Conservation (phyloP, 2,797 vertebrate species). For the Corythornis leucogaster region DNA sequence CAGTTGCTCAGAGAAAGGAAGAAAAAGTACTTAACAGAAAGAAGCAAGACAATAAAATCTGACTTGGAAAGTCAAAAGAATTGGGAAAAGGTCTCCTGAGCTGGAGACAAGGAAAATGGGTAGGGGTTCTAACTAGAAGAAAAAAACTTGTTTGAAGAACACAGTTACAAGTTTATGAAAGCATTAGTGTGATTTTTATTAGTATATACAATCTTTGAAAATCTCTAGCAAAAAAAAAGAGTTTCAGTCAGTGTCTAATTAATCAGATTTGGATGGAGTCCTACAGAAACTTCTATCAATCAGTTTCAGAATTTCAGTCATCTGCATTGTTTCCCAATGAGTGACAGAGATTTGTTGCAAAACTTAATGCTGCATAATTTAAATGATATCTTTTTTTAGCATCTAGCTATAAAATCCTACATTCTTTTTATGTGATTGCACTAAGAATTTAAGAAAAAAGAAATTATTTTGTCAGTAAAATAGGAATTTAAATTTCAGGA, state of each 20-base stretch:
- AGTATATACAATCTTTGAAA: neutral
- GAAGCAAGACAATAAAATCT: neutral
- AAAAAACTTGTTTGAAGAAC: neutral
- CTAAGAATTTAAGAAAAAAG: neutral
- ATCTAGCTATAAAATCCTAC: neutral
- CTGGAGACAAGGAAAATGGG: neutral
- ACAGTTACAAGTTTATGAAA: neutral
- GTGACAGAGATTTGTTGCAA: neutral
- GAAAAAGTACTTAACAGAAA: neutral
- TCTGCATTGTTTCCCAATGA: neutral
- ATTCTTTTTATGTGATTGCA: neutral
- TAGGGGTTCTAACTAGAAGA: neutral
- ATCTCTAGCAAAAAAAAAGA: neutral
- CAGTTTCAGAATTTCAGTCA: neutral
- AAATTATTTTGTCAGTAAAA: neutral
- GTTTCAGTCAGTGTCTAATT: neutral
- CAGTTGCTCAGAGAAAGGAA: neutral
- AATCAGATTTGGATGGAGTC: neutral
- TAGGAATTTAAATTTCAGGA: neutral
- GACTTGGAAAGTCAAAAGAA: neutral
- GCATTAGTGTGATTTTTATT: neutral
- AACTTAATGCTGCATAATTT: neutral
- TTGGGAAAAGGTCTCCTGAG: neutral
- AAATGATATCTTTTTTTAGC: neutral
- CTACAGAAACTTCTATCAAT: neutral